Percentiles rank a stretch among this genome's conserved stretches.
phyloP scores from a whole-genome alignment of 2,888 invertebrate species.

The Eurytoma adleriae region DNA sequence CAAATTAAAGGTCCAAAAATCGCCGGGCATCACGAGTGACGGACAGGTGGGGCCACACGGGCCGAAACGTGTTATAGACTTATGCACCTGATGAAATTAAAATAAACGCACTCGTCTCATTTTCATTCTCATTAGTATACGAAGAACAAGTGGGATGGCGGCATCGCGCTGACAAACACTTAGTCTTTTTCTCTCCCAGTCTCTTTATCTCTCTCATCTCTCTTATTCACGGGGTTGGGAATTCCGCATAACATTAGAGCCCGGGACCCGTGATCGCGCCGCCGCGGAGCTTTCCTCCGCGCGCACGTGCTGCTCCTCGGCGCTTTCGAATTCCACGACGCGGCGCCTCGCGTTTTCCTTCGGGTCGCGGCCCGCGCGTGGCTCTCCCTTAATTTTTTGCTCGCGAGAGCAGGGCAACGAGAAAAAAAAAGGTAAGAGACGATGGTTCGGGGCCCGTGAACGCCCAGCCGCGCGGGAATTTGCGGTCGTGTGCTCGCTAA shows the following conservation, averaged over 20 bases:
- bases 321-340: slow-evolving; percentile 34
- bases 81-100: slow-evolving; percentile 72
- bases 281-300: slow-evolving; percentile 1
- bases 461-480: slow-evolving; percentile 4
- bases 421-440: too few species aligned
- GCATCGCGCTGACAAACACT: slow-evolving; percentile 64
- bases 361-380: slow-evolving; percentile 8
- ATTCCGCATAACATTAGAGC: slow-evolving; percentile 73
- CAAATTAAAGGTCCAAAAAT: not conserved
- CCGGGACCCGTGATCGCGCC: slow-evolving; percentile 3
- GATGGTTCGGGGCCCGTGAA: too few species aligned
- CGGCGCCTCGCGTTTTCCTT: slow-evolving; percentile 9
- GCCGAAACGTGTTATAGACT: slow-evolving; percentile 51
- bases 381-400: slow-evolving; percentile 5
- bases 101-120: slow-evolving; percentile 74
- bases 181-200: slow-evolving; percentile 49
- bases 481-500: slow-evolving; percentile 15
- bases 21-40: not conserved
- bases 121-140: slow-evolving; percentile 75
- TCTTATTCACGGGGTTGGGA: slow-evolving; percentile 62
- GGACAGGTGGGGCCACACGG: slow-evolving; percentile 42
- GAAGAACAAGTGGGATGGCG: slow-evolving; percentile 73
- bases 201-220: slow-evolving; percentile 52
- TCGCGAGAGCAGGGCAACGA: too few species aligned
- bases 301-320: not conserved